Evolutionary conservation across 2,797 vertebrate genomes (phyloP), one percentile per base, ranked within the genome.

Genomic region (Champsocephalus gunnari): DNA sequence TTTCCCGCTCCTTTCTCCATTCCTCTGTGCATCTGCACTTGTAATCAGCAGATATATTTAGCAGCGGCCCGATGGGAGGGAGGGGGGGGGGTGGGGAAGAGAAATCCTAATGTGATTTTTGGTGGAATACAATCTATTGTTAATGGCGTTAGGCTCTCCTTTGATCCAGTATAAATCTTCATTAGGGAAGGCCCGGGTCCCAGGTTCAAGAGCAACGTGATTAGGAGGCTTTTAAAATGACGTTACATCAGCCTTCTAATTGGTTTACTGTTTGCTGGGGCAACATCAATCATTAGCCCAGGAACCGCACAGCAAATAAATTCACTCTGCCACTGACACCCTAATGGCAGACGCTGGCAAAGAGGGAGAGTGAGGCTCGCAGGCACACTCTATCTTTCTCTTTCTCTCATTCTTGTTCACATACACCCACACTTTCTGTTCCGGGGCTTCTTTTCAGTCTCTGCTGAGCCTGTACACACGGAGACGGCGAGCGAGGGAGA

Each of bases 81-180:
- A 84, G 83, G 24, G 24, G 24, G 85, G 84, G 84, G 83, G 85
- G 87, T 75, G 85, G 85, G 85, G 87, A 78, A 87, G 90, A 90
- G 90, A 93, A 92, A 88, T 95, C 92, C 91, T 96, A 95, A 95
- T 95, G 93, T 88, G 93, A 95, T 95, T 95, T 95, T 93, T 93
- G 92, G 90, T 95, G 93, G 95, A 97, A 98, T 96, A 96, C 96
- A 97, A 97, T 97, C 96, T 95, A 96, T 98, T 97, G 96, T 98
- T 99, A 97, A 97, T 98, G 95, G 95, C 96, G 96, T 96, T 95
- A 96, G 96, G 94, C 94, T 94, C 95, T 96, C 94, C 95, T 97
- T 97, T 98, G 97, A 97, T 97, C 96, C 95, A 95, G 95, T 95
- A 98, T 98, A 98, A 97, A 98, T 98, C 97, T 98, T 97, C 96